phyloP scores from a whole-genome alignment of 2,797 vertebrate genomes.

The Fringilla coelebs region DNA sequence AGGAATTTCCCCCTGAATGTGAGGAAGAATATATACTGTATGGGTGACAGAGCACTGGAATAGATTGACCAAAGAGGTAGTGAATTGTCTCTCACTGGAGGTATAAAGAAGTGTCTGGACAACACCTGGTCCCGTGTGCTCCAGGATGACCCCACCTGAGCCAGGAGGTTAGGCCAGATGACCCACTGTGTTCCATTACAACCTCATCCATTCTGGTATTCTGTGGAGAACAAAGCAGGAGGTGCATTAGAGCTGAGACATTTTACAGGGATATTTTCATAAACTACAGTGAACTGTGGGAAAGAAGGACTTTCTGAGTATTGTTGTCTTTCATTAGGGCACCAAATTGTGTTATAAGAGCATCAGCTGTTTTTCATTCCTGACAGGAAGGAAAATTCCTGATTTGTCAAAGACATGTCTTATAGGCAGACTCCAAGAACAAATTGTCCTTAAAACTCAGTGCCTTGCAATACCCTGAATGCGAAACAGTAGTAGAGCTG shows the following conservation, averaged over 20 bases:
- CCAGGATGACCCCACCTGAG: not conserved
- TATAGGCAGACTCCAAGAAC: not conserved
- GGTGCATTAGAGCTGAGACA: not conserved
- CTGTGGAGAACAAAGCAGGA: not conserved
- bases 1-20: not conserved
- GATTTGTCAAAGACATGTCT: not conserved
- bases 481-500: not conserved
- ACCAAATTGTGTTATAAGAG: not conserved
- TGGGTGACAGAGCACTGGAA: not conserved
- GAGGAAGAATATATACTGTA: not conserved
- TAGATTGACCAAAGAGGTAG: not conserved
- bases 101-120: not conserved
- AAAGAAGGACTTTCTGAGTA: not conserved
- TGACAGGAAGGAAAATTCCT: not conserved
- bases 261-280: not conserved
- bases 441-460: not conserved
- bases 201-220: not conserved
- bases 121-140: accelerated
- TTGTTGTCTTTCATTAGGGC: not conserved
- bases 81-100: not conserved
- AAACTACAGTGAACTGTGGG: not conserved
- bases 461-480: not conserved
- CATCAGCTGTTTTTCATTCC: not conserved
- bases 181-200: not conserved
- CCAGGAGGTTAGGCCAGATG: not conserved